Conservation (phyloP, 2,888 invertebrate genomes). For the Caenorhabditis sp. region DNA sequence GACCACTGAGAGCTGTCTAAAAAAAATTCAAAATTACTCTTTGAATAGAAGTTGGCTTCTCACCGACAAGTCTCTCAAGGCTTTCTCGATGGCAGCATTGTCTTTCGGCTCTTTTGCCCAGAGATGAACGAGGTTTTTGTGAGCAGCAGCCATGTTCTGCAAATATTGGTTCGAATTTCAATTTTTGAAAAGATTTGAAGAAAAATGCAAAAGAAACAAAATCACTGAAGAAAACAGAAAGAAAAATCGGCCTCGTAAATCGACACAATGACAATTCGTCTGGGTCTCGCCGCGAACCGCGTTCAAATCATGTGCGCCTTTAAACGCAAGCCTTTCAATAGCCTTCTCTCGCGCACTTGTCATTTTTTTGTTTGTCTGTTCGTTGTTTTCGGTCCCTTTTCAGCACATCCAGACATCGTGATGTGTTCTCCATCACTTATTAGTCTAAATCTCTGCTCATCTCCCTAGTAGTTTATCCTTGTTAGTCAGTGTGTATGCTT, state of each 20-base stretch:
- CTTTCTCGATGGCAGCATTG: slow-evolving; percentile 63
- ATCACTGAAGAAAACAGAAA: not conserved
- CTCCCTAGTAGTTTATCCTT: too few relatives aligned
- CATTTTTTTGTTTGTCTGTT: slow-evolving; percentile 7
- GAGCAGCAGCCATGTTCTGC: slow-evolving; percentile 67
- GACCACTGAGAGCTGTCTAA: slow-evolving; percentile 26
- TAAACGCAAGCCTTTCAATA: slow-evolving; percentile 40
- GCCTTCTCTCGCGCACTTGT: slow-evolving; percentile 1
- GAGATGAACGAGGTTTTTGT: slow-evolving; percentile 75
- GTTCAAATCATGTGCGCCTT: slow-evolving; percentile 67
- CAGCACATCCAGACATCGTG: not conserved
- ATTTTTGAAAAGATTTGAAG: slow-evolving; percentile 4
- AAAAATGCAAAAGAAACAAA: slow-evolving; percentile 9
- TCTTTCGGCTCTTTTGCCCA: slow-evolving; percentile 75
- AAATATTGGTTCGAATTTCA: not conserved
- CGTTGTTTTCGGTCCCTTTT: not conserved
- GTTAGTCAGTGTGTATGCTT: too few relatives aligned
- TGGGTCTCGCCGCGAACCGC: slow-evolving; percentile 52
- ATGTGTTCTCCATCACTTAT: not conserved
- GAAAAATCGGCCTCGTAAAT: slow-evolving; percentile 48
- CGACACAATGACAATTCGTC: slow-evolving; percentile 52
- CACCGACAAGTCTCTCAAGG: slow-evolving; percentile 70
- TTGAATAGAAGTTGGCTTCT: not conserved
- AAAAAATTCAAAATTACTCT: slow-evolving; percentile 16
- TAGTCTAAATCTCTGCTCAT: not conserved